Conservation (phyloP, 2,888 invertebrate genomes). For the Dolichomitus sp. region DNA sequence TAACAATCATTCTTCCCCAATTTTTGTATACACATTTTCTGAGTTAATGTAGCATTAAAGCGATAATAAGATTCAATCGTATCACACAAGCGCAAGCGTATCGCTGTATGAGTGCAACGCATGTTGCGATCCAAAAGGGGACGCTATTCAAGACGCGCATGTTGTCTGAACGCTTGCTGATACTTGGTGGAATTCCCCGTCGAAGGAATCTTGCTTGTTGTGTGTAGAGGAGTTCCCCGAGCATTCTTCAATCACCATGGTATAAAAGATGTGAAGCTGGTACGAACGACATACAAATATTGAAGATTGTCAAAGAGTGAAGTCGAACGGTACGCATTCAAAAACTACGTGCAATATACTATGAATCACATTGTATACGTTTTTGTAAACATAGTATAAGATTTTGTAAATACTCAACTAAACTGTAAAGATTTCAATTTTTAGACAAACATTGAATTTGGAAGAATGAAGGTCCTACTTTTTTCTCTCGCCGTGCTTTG, state of each 20-base stretch:
- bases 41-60: neutral
- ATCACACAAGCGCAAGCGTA: neutral
- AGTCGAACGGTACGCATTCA: conserved; percentile 43
- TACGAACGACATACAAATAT: conserved; percentile 44
- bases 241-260: neutral
- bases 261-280: conserved; percentile 48
- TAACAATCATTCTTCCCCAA: neutral
- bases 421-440: neutral
- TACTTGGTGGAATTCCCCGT: conserved; percentile 22
- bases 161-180: neutral
- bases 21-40: neutral
- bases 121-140: neutral
- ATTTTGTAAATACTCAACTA: neutral
- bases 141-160: neutral
- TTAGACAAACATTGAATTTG: conserved; percentile 3
- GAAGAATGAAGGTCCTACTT: conserved; percentile 53
- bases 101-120: neutral
- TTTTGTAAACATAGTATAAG: neutral
- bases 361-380: neutral
- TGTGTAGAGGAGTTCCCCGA: conserved; percentile 43
- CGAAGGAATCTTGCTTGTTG: neutral
- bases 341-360: neutral
- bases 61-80: neutral
- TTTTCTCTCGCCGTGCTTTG: conserved; percentile 50
- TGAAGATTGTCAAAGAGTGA: conserved; percentile 10